phyloP scores from a whole-genome alignment of 2,797 vertebrate genomes.

The Novumbra hubbsi region DNA sequence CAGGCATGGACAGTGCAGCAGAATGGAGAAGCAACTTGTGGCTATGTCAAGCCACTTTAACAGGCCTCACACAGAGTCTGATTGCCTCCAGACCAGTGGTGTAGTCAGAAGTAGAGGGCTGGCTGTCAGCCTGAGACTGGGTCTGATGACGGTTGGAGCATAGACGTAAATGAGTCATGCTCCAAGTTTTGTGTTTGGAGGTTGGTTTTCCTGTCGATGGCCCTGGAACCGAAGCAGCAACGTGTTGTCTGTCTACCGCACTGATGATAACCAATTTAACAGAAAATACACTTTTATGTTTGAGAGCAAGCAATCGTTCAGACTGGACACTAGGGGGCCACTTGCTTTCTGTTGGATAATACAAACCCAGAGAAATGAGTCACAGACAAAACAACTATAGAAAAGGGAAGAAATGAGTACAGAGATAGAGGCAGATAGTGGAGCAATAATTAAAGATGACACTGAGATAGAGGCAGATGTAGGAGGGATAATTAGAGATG shows the following conservation, averaged over 20 bases:
- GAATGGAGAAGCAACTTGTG: conserved; percentile 31
- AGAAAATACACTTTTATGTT: conserved; percentile 63
- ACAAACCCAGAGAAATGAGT: conserved; percentile 38
- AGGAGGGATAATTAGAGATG: not conserved
- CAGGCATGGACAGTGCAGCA: conserved; percentile 27
- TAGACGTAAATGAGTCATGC: conserved; percentile 49
- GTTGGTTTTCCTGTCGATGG: conserved; percentile 21
- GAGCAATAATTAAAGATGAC: conserved; percentile 8
- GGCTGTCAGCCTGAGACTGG: conserved; percentile 22
- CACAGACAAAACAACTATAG: conserved; percentile 19
- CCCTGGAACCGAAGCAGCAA: conserved; percentile 31
- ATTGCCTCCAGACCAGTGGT: conserved; percentile 14
- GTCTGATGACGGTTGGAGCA: conserved; percentile 26
- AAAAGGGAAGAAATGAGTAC: conserved; percentile 40
- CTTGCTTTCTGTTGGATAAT: conserved; percentile 44
- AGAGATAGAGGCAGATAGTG: conserved; percentile 39
- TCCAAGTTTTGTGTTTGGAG: conserved; percentile 43
- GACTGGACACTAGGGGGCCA: conserved; percentile 21
- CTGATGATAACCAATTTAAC: conserved; percentile 65
- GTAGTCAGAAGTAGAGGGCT: conserved; percentile 15
- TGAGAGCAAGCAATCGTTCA: conserved; percentile 59
- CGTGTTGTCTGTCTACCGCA: not conserved
- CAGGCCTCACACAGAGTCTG: conserved; percentile 33
- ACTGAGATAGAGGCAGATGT: conserved; percentile 36
- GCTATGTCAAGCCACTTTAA: conserved; percentile 23